Conservation (phyloP, 2,797 vertebrate species). For the Myripristis jacobus region DNA sequence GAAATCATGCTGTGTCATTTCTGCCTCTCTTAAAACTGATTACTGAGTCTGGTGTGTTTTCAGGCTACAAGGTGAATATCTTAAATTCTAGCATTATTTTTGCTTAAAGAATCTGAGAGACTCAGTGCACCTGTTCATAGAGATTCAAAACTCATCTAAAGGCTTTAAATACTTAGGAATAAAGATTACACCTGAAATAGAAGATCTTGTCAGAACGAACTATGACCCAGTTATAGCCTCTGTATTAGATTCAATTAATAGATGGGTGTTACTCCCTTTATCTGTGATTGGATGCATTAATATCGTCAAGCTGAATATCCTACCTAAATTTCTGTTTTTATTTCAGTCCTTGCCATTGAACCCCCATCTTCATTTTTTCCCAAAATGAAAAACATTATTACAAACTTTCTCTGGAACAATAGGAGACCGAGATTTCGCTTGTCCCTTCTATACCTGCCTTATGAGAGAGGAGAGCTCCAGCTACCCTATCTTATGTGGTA, state of each 20-base stretch:
- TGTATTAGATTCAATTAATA: not conserved
- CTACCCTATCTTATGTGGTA: not conserved
- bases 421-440: not conserved
- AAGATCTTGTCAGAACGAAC: not conserved
- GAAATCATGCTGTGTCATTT: not conserved
- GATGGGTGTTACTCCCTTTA: not conserved
- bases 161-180: slow-evolving; percentile 8
- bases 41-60: not conserved
- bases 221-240: not conserved
- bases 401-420: not conserved
- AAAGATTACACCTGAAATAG: not conserved
- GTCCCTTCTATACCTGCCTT: not conserved
- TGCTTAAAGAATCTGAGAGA: not conserved
- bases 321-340: no score
- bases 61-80: slow-evolving; percentile 3
- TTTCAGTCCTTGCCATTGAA: not conserved
- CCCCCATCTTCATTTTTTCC: not conserved
- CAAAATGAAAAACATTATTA: not conserved
- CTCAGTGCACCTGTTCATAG: not conserved
- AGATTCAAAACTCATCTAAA: not conserved
- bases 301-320: slow-evolving; percentile 3
- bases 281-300: slow-evolving; percentile 1
- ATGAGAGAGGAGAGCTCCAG: not conserved
- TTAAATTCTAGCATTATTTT: not conserved
- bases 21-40: not conserved